Base-by-base conservation (phyloP, 2,113 vertebrate genomes). In the Festucalex cinctus region DNA sequence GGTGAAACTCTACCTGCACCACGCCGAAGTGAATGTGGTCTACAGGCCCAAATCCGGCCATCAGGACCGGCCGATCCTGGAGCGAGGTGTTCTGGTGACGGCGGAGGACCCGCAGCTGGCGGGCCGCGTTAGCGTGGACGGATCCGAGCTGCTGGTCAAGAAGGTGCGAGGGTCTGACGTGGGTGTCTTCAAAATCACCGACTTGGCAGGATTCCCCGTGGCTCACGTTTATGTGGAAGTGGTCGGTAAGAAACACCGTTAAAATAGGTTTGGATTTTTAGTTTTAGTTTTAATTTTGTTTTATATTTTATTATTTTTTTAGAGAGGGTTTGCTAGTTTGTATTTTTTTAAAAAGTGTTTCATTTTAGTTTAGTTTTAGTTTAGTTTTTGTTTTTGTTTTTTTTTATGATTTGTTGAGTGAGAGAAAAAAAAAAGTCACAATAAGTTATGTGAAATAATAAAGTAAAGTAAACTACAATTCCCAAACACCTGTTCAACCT, bases 131-230 rank as follows among this genome's bases (percentile, higher is more conserved):
- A 85, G 44, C 0, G 79, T 90, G 59, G 81, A 88, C 43, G 89
- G 86, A 0, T 86, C 90, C 0, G 43, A 80, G 72, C 80, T 90
- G 65, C 71, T 48, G 62, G n/a, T 93, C 69, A 90, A 89, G 81
- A 87, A 83, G 51, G 69, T 89, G 54, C 73, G 67, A 0, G 20
- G 58, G 24, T 22, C 80, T 0, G 91, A 93, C 72, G 22, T 6
- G 0, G 91, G 91, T 0, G 20, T 85, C 64, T 93, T 92, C 78
- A 87, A 48, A 44, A 72, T 93, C 49, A 89, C 82, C 0, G 91
- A 93, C 78, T 82, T 88, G 68, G 69, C 68, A 0, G 90, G 88
- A 5, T 90, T 88, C 37, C 65, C 75, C 13, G 88, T 93, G 65
- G 85, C 88, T 57, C 60, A 86, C 2, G 66, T 90, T 60, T 80